These are phyloP conservation scores for Tinea pellionella DNA, from an alignment of 2,888 invertebrate species.

Conservation along the genomic window DNA sequence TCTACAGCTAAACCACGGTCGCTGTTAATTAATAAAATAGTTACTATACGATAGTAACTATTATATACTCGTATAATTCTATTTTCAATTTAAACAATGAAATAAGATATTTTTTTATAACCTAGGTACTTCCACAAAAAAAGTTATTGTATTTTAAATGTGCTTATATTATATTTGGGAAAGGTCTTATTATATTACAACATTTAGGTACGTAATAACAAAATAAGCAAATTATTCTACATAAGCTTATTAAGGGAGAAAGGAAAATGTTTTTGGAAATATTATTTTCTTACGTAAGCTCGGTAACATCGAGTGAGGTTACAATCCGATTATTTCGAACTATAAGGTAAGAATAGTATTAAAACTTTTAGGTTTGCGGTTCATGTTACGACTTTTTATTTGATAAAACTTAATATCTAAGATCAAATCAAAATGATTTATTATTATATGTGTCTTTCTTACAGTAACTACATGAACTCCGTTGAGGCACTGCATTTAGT, in stretches of 20 bases:
- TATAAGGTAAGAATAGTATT: background rate
- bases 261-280: background rate
- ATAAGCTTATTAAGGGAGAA: background rate
- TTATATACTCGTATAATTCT: too few relatives aligned
- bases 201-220: background rate
- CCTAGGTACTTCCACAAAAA: background rate
- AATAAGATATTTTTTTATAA: background rate
- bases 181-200: background rate
- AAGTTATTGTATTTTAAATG: background rate
- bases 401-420: too few relatives aligned
- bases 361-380: background rate
- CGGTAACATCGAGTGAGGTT: background rate
- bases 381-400: too few relatives aligned
- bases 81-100: too few relatives aligned
- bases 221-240: background rate
- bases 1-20: too few relatives aligned
- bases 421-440: too few relatives aligned
- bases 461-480: too few relatives aligned
- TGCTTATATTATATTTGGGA: background rate
- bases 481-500: too few relatives aligned
- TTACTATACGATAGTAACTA: too few relatives aligned
- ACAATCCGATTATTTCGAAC: background rate
- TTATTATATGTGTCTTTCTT: too few relatives aligned
- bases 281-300: background rate
- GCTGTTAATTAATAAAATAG: too few relatives aligned